phyloP scores from a whole-genome alignment of 2,888 invertebrate species.

The Gryllus longicercus region DNA sequence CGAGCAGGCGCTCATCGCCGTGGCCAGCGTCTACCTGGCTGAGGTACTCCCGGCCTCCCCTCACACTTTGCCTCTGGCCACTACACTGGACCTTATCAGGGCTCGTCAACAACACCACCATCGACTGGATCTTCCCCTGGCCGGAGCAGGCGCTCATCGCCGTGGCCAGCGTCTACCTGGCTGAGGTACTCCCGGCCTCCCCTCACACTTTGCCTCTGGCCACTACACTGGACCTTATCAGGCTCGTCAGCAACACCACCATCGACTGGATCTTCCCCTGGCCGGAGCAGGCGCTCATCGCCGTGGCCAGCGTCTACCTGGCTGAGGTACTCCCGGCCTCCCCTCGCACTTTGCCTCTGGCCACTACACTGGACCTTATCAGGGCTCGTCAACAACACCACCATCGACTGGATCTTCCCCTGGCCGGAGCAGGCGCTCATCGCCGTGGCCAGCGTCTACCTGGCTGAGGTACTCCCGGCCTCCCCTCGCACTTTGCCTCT shows the following conservation, averaged over 20 bases:
- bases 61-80: no score
- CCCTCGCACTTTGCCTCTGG: slow-evolving; percentile 80
- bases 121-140: slow-evolving; percentile 96
- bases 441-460: slow-evolving; percentile 80
- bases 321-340: slow-evolving; percentile 56
- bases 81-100: slow-evolving; percentile 75
- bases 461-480: slow-evolving; percentile 62
- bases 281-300: slow-evolving; percentile 84
- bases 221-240: no score
- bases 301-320: slow-evolving; percentile 81
- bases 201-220: no score
- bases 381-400: slow-evolving; percentile 88
- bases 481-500: no score
- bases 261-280: slow-evolving; percentile 94
- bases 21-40: slow-evolving; percentile 78
- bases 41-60: slow-evolving; percentile 52
- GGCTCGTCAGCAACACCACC: slow-evolving; percentile 84
- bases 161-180: slow-evolving; percentile 79
- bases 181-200: slow-evolving; percentile 55
- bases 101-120: slow-evolving; percentile 84
- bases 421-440: slow-evolving; percentile 88
- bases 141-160: slow-evolving; percentile 83
- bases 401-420: slow-evolving; percentile 90
- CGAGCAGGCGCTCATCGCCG: slow-evolving; percentile 79
- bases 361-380: slow-evolving; percentile 92